Evolutionary conservation across 2,888 invertebrate genomes (phyloP).

Genomic region (Netelia inedita): DNA sequence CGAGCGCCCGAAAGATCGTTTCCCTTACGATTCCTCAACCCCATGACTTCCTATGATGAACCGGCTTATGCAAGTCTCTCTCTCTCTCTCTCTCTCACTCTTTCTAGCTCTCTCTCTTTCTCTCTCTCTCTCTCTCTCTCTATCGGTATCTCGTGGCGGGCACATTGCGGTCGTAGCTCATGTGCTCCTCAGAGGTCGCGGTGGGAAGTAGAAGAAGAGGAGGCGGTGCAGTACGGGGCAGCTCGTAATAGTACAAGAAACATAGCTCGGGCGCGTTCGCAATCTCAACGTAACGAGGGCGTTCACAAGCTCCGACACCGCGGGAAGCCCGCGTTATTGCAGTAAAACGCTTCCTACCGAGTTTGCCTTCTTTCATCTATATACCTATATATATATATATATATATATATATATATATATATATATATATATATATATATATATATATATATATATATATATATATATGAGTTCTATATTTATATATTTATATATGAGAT

Average conservation of each 20-base stretch:
- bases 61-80: conserved; percentile 58
- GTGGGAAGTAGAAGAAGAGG: conserved; percentile 39
- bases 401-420: conserved; percentile 19
- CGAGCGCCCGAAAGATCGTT: no score
- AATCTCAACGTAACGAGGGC: conserved; percentile 71
- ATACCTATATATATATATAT: not conserved
- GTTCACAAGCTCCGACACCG: conserved; percentile 70
- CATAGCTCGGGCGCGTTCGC: conserved; percentile 66
- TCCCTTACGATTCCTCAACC: not conserved
- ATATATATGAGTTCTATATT: not conserved
- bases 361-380: conserved; percentile 57
- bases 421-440: conserved; percentile 17
- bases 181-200: conserved; percentile 53
- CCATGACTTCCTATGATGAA: conserved; percentile 55
- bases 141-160: not conserved
- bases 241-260: conserved; percentile 66
- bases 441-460: conserved; percentile 11
- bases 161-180: conserved; percentile 51
- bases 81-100: not conserved
- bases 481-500: not conserved
- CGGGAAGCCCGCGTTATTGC: conserved; percentile 75
- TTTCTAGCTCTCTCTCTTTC: no score
- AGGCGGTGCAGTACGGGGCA: conserved; percentile 56
- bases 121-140: no score
- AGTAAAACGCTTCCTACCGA: conserved; percentile 75